Conservation (phyloP, 2,113 vertebrate species). For the Phalacrocorax aristotelis region DNA sequence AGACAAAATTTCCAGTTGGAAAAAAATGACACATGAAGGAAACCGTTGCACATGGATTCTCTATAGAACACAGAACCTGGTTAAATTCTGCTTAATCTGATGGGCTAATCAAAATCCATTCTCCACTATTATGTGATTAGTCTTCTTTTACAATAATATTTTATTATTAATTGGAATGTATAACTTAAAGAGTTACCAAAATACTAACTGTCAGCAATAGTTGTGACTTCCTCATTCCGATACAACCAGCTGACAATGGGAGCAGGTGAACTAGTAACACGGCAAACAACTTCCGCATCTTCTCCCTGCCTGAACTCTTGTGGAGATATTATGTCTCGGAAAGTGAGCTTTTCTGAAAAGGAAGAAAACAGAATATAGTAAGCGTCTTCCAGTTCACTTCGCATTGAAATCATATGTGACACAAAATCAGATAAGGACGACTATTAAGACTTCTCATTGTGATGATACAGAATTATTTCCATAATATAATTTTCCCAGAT, state of each 20-base stretch:
- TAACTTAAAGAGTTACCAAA: conserved; percentile 83
- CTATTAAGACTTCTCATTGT: neutral
- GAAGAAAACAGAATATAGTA: neutral
- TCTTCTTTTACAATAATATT: neutral
- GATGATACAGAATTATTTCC: neutral
- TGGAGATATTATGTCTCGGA: conserved; percentile 86
- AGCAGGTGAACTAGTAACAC: conserved; percentile 91
- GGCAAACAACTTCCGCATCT: conserved; percentile 91
- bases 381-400: neutral
- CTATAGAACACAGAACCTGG: neutral
- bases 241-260: conserved; percentile 94
- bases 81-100: neutral
- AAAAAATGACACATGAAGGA: neutral
- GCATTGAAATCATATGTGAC: neutral
- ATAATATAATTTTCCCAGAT: neutral
- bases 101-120: neutral
- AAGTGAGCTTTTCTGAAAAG: conserved; percentile 91
- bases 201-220: conserved; percentile 92
- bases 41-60: neutral
- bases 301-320: conserved; percentile 95
- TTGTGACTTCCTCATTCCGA: conserved; percentile 88
- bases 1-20: neutral
- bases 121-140: neutral
- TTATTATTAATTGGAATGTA: conserved; percentile 42
- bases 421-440: neutral